phyloP scores from a whole-genome alignment of 2,113 vertebrate species.

The Hymenochirus boettgeri region DNA sequence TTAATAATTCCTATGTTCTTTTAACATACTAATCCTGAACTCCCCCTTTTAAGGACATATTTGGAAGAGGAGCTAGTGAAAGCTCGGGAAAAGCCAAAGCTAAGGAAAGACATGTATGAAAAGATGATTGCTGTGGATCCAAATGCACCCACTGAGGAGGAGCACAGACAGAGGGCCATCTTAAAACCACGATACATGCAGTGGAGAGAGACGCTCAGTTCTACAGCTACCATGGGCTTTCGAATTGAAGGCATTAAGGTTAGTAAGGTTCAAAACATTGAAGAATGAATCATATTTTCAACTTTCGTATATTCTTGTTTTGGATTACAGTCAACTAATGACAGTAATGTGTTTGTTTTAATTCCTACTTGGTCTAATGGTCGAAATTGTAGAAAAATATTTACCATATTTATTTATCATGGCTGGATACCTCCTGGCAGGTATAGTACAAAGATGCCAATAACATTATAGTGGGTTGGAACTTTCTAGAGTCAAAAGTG shows the following conservation, averaged over 20 bases:
- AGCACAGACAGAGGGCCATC: slow-evolving; percentile 68
- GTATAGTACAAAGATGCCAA: too few species aligned
- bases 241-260: slow-evolving; percentile 89
- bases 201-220: slow-evolving; percentile 84
- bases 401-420: too few species aligned
- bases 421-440: too few species aligned
- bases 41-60: slow-evolving; percentile 66
- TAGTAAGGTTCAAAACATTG: slow-evolving; percentile 20
- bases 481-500: too few species aligned
- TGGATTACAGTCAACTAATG: too few species aligned
- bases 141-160: slow-evolving; percentile 70
- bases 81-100: slow-evolving; percentile 72
- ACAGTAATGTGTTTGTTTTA: too few species aligned
- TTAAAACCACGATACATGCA: slow-evolving; percentile 90
- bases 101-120: slow-evolving; percentile 83
- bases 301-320: too few species aligned
- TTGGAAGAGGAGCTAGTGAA: slow-evolving; percentile 84
- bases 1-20: too few species aligned
- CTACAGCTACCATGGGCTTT: slow-evolving; percentile 80
- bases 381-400: too few species aligned
- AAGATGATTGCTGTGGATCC: slow-evolving; percentile 89
- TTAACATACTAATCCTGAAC: neutral
- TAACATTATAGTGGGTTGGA: too few species aligned
- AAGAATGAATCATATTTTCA: too few species aligned
- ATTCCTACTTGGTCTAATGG: too few species aligned